Base-by-base conservation (phyloP, 2,113 vertebrate genomes). In the Phaethornis superciliosus region DNA sequence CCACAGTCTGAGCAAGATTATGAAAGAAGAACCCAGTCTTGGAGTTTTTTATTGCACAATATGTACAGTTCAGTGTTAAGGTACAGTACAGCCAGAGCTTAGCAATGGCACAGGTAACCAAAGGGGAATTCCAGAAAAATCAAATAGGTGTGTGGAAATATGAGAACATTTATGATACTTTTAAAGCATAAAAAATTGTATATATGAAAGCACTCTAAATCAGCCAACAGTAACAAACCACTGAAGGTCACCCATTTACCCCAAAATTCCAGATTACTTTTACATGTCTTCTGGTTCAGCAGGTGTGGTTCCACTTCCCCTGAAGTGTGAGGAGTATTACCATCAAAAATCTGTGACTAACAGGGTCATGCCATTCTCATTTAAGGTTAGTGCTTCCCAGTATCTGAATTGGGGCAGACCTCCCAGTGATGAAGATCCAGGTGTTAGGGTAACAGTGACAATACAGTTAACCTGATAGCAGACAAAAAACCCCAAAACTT, bases 401-500 rank as follows among this genome's bases (percentile, higher is more conserved):
- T 20, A 67, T 15, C 47, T 0, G 2, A 59, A 13, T 0, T 37
- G 42, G 51, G 32, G 42, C 42, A 80, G n/a, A 20, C 6, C 49
- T 35, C 23, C 23, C 59, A 27, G 15, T 18, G 32, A 23, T 6
- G 17, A 1, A 2, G 51, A 75, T 27, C 12, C 8, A 18, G 26
- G 4, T 2, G 20, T 15, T 6, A 32, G 40, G 15, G 35, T 54
- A 63, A 24, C 10, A 6, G 14, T 21, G 35, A 76, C 42, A 17
- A 4, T 17, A 9, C 69, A 52, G 13, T 22, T 16, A 27, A 62
- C 65, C 46, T 20, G 10, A 37, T 2, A 7, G 62, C 64, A 82
- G 4, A 40, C 40, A 40, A 40, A 40, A 40, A 40, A 40, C 11
- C 40, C 40, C 40, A 40, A 12, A 40, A 40, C 42, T 80, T 7